Base-by-base conservation (phyloP, 2,113 vertebrate species). In the Larimichthys polyactis region DNA sequence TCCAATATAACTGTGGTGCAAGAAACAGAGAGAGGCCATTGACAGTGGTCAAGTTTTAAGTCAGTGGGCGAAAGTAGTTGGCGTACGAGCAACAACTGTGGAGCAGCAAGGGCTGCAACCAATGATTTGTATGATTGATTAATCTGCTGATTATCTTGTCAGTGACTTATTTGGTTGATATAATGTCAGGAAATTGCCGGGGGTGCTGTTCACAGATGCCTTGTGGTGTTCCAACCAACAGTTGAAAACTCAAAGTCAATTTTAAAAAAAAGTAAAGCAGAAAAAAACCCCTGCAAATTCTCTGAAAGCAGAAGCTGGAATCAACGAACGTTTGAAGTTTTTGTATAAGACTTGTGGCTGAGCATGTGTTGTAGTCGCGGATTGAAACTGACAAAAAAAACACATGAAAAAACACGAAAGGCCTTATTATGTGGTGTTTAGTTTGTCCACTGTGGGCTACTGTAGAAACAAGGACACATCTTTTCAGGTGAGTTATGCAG, bases 1-100 rank as follows among this genome's bases (percentile, higher is more conserved):
- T 89, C 91, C 84, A 79, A 83, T 90, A 88, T 86, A 95, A 74
- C 81, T 5, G 51, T 15, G 82, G 66, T 77, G 96, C 94, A 91
- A 94, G 93, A 94, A 96, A 97, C 96, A 95, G 93, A 95, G 36
- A 40, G 95, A 96, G 32, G 32, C 32, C 32, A 32, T 2, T 9
- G 36, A 40, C 36, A 40, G 36, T 40, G 8, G 36, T 8, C 36
- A 40, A 40, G 36, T 40, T 40, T 40, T 40, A 40, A 40, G 36
- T 40, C 8, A 7, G 36, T 8, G 36, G 7, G 36, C 6, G 8
- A 16, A 48, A 57, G 19, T 46, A n/a, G 17, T 29, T 43, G 4
- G 14, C 11, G 27, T 17, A 11, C 29, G 15, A 16, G 22, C 8
- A 32, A 19, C 55, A 40, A 15, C 27, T 52, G 14, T 22, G 32